Percentiles rank a stretch among this genome's conserved stretches.
Conservation (phyloP, 2,113 vertebrate species). For the Brachypodius melanocephalos region DNA sequence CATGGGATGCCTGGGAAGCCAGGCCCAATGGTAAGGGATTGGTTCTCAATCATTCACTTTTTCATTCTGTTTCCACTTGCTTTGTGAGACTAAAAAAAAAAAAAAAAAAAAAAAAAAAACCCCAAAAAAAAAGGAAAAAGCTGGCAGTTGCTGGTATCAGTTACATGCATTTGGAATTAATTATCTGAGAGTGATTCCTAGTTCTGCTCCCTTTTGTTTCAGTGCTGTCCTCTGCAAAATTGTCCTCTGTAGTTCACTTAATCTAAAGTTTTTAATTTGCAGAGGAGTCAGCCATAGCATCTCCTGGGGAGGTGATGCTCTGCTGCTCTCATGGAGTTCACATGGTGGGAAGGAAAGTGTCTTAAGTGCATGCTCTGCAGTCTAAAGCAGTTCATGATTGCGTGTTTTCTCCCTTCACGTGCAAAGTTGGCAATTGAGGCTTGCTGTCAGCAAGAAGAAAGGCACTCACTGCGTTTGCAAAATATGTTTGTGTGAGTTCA, state of each 20-base stretch:
- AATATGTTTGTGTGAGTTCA: neutral
- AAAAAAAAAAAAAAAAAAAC: too few relatives aligned
- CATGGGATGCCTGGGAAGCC: constrained; percentile 89
- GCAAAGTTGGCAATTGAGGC: neutral
- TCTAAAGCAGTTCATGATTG: neutral
- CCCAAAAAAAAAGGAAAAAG: neutral
- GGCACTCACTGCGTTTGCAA: neutral
- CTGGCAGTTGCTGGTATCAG: neutral
- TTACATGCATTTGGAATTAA: neutral
- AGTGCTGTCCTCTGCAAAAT: neutral
- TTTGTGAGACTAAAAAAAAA: neutral
- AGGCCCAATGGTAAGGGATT: constrained; percentile 76
- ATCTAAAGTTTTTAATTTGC: neutral
- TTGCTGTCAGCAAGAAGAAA: neutral
- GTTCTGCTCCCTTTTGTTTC: neutral
- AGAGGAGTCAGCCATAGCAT: neutral
- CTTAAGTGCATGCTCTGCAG: neutral
- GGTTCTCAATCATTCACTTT: neutral
- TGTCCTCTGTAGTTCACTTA: neutral
- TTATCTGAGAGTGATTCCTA: neutral
- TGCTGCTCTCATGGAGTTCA: neutral
- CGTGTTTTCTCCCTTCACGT: neutral
- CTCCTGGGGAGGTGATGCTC: neutral
- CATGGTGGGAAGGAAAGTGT: neutral
- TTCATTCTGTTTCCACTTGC: neutral